Evolutionary conservation across 2,888 invertebrate species (phyloP).

Genomic region (Sinhomidia bicolor): DNA sequence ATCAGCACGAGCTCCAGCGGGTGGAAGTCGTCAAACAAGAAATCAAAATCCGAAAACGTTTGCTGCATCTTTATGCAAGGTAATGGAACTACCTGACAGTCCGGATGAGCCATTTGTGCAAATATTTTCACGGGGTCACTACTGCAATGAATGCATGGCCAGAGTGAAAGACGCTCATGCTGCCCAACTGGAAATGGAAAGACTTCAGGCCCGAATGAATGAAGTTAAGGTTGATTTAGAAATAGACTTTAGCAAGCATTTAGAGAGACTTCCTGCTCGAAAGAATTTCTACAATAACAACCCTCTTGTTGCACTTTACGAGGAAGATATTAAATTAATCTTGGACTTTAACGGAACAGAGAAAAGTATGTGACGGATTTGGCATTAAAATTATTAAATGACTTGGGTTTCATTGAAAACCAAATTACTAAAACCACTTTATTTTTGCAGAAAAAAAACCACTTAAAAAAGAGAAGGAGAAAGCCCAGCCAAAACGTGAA

Average conservation of each 20-base stretch:
- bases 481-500: constrained; percentile 4
- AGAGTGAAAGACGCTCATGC: constrained; percentile 58
- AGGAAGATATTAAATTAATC: constrained; percentile 52
- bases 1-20: not conserved
- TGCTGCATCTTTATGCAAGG: constrained; percentile 65
- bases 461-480: not conserved
- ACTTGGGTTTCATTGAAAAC: not conserved
- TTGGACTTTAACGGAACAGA: constrained; percentile 60
- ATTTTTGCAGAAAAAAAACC: not conserved
- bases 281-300: not conserved
- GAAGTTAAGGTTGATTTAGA: constrained; percentile 66
- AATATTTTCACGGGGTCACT: constrained; percentile 60
- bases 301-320: constrained; percentile 11
- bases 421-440: not conserved
- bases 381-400: too few relatives aligned
- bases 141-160: constrained; percentile 52
- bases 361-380: constrained; percentile 65
- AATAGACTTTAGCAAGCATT: constrained; percentile 67
- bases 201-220: constrained; percentile 36
- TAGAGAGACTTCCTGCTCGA: constrained; percentile 56
- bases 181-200: constrained; percentile 49
- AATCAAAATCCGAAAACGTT: constrained; percentile 68
- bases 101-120: constrained; percentile 60
- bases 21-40: constrained; percentile 49
- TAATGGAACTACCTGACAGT: constrained; percentile 55